Conservation (phyloP, 2,888 invertebrate genomes). For the Drosophila demipolita region DNA sequence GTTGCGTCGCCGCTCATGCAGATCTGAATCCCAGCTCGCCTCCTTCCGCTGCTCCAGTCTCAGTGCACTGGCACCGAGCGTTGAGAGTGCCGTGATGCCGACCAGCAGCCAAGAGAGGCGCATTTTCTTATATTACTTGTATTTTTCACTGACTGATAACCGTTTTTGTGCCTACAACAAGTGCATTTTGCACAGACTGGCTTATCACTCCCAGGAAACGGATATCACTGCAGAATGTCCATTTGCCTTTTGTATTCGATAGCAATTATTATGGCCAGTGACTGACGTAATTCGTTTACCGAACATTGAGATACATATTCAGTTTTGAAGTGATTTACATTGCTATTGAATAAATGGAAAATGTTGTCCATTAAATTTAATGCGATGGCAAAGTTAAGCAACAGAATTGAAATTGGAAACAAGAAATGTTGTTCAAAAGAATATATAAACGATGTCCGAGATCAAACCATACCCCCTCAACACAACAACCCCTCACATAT, state of each 20-base stretch:
- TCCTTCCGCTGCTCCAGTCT: constrained; percentile 47
- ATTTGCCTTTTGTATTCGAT: constrained; percentile 12
- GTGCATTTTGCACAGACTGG: constrained; percentile 45
- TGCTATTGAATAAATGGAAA: constrained; percentile 20
- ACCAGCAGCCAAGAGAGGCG: constrained; percentile 32
- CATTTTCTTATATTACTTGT: constrained; percentile 38
- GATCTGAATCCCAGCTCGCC: constrained; percentile 27
- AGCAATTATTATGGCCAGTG: constrained; percentile 3
- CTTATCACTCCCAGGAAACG: constrained; percentile 39
- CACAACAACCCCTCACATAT: constrained; percentile 3
- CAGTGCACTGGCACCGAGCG: constrained; percentile 41
- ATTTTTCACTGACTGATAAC: constrained; percentile 36
- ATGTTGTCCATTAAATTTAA: constrained; percentile 46
- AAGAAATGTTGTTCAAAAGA: constrained; percentile 2
- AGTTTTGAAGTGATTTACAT: constrained; percentile 21
- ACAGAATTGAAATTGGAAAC: not conserved
- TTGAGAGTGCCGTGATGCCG: constrained; percentile 24
- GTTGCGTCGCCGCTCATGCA: constrained; percentile 18
- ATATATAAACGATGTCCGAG: constrained; percentile 1
- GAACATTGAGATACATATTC: not conserved
- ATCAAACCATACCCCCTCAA: not conserved
- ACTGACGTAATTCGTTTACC: constrained; percentile 8
- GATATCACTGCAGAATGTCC: constrained; percentile 16
- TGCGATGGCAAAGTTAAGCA: constrained; percentile 16
- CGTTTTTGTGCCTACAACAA: constrained; percentile 29